Evolutionary conservation across 2,113 vertebrate genomes (phyloP).

Genomic region (Acrocephalus kingi): DNA sequence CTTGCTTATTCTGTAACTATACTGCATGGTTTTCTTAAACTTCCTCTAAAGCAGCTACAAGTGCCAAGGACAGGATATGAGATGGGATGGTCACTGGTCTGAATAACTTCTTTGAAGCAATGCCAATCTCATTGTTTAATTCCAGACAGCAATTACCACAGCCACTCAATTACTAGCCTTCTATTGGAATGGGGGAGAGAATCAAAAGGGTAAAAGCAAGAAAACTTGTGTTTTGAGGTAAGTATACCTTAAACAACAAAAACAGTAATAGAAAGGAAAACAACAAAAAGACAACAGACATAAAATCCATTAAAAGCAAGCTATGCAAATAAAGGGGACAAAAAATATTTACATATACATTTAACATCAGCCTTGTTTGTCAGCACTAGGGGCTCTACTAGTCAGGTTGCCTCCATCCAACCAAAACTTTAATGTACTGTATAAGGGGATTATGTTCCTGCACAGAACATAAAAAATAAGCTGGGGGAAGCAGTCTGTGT

Average conservation of each 20-base stretch:
- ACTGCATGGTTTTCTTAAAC: background rate
- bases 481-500: background rate
- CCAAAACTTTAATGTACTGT: background rate
- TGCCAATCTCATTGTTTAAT: background rate
- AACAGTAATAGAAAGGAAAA: background rate
- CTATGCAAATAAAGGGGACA: background rate
- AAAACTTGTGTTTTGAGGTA: background rate
- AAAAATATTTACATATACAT: background rate
- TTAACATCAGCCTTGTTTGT: background rate
- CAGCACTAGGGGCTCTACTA: background rate
- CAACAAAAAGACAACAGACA: background rate
- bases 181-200: background rate
- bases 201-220: background rate
- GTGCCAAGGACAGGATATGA: background rate
- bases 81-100: background rate
- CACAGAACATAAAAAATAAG: background rate
- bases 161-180: background rate
- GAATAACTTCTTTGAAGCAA: background rate
- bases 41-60: background rate
- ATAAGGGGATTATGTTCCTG: background rate
- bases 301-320: background rate
- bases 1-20: background rate
- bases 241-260: background rate
- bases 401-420: too few species aligned
- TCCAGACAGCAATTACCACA: background rate